These are phyloP conservation scores for Diachasma alloeum DNA, from an alignment of 1,140 invertebrate genomes.

Conservation along the genomic window DNA sequence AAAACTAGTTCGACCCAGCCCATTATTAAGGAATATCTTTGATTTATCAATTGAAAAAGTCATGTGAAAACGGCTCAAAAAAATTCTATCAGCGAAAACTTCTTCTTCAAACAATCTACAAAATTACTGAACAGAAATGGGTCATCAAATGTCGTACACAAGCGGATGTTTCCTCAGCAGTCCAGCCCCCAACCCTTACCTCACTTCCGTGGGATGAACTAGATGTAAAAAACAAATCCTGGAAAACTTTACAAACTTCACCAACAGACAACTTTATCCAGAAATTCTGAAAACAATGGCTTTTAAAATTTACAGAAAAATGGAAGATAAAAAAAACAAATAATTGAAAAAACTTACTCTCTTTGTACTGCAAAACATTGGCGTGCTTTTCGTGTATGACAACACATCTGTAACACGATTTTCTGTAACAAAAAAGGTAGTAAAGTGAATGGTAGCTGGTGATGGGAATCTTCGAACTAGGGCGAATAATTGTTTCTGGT, in stretches of 20 bases:
- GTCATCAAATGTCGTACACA: background rate
- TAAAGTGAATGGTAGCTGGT: background rate
- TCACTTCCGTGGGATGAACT: background rate
- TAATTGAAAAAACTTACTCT: slow-evolving; percentile 79
- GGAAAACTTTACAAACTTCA: background rate
- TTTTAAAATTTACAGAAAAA: background rate
- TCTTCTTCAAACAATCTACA: background rate
- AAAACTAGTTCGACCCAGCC: too few relatives aligned
- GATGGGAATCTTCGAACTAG: background rate
- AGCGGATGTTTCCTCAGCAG: background rate
- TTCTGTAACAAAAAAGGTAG: slow-evolving; percentile 57
- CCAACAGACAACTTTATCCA: background rate
- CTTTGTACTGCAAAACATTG: slow-evolving; percentile 95
- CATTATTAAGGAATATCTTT: too few relatives aligned
- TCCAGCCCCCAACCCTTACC: background rate
- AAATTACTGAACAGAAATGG: background rate
- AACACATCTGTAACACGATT: slow-evolving; percentile 83
- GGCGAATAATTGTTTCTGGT: background rate
- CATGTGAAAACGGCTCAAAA: too few relatives aligned
- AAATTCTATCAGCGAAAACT: background rate
- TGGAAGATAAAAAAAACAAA: background rate
- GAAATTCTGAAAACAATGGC: background rate
- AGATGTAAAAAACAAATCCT: background rate
- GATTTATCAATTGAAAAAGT: too few relatives aligned
- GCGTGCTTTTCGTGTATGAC: slow-evolving; percentile 92